phyloP scores from a whole-genome alignment of 2,888 invertebrate genomes.

The Troides helena region DNA sequence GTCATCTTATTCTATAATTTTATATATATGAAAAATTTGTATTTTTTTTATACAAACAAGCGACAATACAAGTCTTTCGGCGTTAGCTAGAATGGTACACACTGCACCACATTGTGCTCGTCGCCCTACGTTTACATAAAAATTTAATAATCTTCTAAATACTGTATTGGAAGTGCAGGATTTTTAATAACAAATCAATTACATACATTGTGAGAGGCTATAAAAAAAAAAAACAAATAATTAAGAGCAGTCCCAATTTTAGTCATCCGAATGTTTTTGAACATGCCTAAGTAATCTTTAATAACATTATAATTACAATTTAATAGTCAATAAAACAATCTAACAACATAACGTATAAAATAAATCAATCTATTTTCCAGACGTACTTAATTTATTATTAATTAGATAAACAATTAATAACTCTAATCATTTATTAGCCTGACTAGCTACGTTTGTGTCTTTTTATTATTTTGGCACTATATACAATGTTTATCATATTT shows the following conservation, averaged over 20 bases:
- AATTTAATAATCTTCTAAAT: not conserved
- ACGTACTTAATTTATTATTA: constrained; percentile 1
- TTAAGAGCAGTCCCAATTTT: not conserved
- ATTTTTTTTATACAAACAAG: too few species aligned
- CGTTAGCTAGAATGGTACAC: too few species aligned
- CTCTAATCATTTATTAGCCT: constrained; percentile 13
- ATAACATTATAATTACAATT: not conserved
- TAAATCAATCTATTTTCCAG: not conserved
- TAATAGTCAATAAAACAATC: not conserved
- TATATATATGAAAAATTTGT: too few species aligned
- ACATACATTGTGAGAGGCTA: not conserved
- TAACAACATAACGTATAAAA: not conserved
- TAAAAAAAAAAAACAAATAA: not conserved
- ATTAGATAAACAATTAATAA: constrained; percentile 12
- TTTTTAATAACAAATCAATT: not conserved
- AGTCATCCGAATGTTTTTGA: not conserved
- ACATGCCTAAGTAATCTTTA: not conserved
- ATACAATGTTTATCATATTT: not conserved
- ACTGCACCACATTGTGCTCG: too few species aligned
- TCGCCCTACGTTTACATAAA: not conserved
- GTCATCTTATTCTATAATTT: too few species aligned
- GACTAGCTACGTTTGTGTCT: constrained; percentile 28
- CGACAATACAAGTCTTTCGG: too few species aligned
- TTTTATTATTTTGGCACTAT: constrained; percentile 26
- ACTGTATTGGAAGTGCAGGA: not conserved